Base-by-base conservation (phyloP, 1,140 invertebrate species). In the Oscheius sp. region DNA sequence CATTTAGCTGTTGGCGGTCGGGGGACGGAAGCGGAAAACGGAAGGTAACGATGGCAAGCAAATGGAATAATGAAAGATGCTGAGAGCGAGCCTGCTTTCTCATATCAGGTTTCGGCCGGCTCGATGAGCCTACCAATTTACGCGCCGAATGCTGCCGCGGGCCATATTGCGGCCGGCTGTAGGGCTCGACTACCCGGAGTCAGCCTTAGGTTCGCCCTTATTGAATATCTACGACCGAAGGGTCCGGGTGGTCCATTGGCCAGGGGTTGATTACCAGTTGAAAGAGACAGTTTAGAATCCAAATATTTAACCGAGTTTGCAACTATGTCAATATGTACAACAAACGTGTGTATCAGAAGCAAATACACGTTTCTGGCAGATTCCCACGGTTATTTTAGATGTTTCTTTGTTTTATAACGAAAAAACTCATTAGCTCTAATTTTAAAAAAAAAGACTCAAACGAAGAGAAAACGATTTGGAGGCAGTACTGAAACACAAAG, bases 291-390 rank as follows among this genome's bases (percentile, higher is more conserved):
- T 55, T 55, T 55, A 55, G 49, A 55, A 20, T 23, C 49, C 49
- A 55, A 55, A 55, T 55, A 55, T 55, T 55, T 55, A 55, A 55
- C 49, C 49, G 49, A 55, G 49, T 55, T 55, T 55, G 49, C 49
- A 55, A 55, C 49, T 55, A 55, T 55, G 49, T 55, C 49, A 55
- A 55, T 55, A 55, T 55, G 49, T 55, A 55, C 49, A 55, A 55
- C 49, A 55, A 15, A 55, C 49, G 23, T 55, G 49, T 55, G 49
- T 55, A 55, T 55, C 49, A 55, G 49, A 55, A 26, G 49, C 49
- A 55, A 55, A 55, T 55, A 55, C 49, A 26, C 49, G 28, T 55
- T 55, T 55, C 49, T 55, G 49, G 49, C 15, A 55, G 49, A 23
- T 55, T 55, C 49, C 49, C 49, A 55, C 49, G 49, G 15, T 55